Conservation (phyloP, 2,113 vertebrate species). For the Dermatemys mawii region DNA sequence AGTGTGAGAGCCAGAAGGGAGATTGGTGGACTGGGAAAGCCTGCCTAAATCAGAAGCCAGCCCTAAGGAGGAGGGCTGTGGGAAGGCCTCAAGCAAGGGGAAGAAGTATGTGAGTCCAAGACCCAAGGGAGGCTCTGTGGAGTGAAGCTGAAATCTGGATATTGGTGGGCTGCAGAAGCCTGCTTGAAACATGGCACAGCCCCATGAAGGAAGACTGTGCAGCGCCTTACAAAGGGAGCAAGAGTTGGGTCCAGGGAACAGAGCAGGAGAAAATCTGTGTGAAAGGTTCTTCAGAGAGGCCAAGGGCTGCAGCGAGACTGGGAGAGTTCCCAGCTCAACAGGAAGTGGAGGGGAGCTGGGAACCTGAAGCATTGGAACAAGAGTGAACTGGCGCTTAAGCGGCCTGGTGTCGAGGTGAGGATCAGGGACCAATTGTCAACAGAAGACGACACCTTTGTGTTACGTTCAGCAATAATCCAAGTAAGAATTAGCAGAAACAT, state of each 20-base stretch:
- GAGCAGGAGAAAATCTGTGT: not conserved
- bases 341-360: not conserved
- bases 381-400: not conserved
- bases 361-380: not conserved
- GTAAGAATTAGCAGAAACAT: not conserved
- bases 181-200: not conserved
- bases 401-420: not conserved
- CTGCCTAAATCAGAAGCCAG: not conserved
- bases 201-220: not conserved
- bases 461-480: not conserved
- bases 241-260: not conserved
- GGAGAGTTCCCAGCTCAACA: not conserved
- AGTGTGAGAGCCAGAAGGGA: not conserved
- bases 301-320: not conserved
- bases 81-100: not conserved
- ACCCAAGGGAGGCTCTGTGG: not conserved
- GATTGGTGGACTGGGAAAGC: not conserved
- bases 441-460: not conserved
- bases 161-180: not conserved
- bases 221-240: not conserved
- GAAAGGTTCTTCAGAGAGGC: not conserved
- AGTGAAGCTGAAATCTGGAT: not conserved
- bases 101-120: not conserved
- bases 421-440: not conserved
- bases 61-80: not conserved